Evolutionary conservation across 2,888 invertebrate species (phyloP), one percentile per base, ranked within the genome.

Genomic region (Athripsodes cinereus): DNA sequence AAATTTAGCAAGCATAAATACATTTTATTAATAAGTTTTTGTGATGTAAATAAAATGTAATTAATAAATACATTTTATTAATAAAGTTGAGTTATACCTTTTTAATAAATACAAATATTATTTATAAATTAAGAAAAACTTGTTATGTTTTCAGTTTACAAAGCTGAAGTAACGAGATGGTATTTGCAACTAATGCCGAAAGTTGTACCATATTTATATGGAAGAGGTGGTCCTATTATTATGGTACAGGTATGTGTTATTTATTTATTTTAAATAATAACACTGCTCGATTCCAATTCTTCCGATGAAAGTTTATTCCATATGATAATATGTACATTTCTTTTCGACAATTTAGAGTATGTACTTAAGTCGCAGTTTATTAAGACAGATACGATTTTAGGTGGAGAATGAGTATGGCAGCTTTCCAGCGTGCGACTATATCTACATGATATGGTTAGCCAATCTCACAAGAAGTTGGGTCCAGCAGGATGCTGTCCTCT

Each of bases 371-470:
- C 6, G 11, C 8, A 31, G 11, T 31, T 31, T 8, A 31, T 31
- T 31, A 8, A 8, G 11, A 31, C 31, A 6, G 11, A 8, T 31
- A 31, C 11, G 6, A 8, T 31, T 31, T 31, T 58, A 86, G 86
- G 83, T 92, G 21, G 96, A 96, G 76, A 98, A 98, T 71, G 95
- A 94, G 70, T 95, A 95, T 66, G 96, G 96, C 2, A 92, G 92
- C 67, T 93, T 86, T 68, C 74, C 71, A 35, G 85, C 85, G 5
- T 88, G 86, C 66, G 90, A 94, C 69, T 73, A 74, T 59, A 73
- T 74, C 1, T 94, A 96, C 71, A 84, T 82, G 66, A 68, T 70
- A 19, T 83, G 82, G 72, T 70, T 94, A 47, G 76, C 86, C 2
- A 84, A 90, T 66, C 76, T 88, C 59, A 80, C 88, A 1, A 65